phyloP scores from a whole-genome alignment of 1,140 invertebrate genomes.

The Homalodisca vitripennis region DNA sequence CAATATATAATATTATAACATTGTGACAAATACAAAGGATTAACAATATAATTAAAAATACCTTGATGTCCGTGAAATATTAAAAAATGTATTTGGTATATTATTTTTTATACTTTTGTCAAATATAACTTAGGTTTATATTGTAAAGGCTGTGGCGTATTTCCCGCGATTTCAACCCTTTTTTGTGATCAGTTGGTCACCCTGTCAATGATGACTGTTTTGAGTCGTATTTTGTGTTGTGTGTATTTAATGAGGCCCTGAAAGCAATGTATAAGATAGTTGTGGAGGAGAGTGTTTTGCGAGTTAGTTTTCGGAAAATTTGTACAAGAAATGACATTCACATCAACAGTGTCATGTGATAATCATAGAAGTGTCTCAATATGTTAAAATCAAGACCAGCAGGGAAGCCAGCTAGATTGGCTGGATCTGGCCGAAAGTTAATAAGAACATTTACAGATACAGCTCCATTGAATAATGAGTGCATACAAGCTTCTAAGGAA shows the following conservation, averaged over 20 bases:
- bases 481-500: constrained; percentile 54
- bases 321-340: neutral
- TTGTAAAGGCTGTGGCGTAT: neutral
- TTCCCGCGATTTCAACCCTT: constrained; percentile 34
- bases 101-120: too few species aligned
- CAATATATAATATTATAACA: too few species aligned
- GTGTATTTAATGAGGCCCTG: too few species aligned
- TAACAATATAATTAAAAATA: too few species aligned
- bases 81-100: too few species aligned
- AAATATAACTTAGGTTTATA: too few species aligned
- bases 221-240: neutral
- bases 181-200: constrained; percentile 16
- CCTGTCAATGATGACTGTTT: constrained; percentile 20
- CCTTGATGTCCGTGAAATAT: too few species aligned
- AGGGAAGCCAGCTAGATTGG: constrained; percentile 65
- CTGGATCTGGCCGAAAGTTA: constrained; percentile 54
- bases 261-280: too few species aligned
- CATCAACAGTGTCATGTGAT: neutral
- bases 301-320: too few species aligned
- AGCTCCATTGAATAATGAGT: constrained; percentile 53
- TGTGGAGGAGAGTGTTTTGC: too few species aligned
- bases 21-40: too few species aligned
- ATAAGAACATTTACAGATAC: constrained; percentile 78
- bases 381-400: constrained; percentile 75
- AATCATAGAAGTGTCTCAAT: constrained; percentile 40